Evolutionary conservation across 1,140 invertebrate genomes (phyloP), one percentile per base, ranked within the genome.

Genomic region (Lepeophtheirus salmonis): DNA sequence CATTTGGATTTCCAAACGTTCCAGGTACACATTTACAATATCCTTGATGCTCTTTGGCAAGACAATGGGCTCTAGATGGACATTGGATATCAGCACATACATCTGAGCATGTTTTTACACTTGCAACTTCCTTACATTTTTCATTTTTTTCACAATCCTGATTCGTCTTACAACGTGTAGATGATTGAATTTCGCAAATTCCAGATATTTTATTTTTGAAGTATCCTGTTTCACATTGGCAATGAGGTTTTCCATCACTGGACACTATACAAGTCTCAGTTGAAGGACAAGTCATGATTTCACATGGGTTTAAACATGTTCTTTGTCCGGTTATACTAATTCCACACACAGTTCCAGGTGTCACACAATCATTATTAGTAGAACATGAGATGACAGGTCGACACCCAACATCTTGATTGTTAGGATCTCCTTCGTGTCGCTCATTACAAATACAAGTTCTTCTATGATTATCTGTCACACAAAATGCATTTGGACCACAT

Each of bases 401-500:
- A 66, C 86, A 89, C 2, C 86, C 85, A 6, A 78, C 72, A 41
- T 77, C 72, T 14, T 86, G 71, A 70, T 89, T 82, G 64, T 77
- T 80, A 0, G 87, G 83, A 70, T 86, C 84, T 10, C 86, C 87
- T 17, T 74, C 70, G 67, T 81, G 87, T 0, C 83, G 83, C 61
- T 86, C 80, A 20, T 80, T 72, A 69, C 88, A 92, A 50, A 89
- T 78, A 68, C 88, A 92, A 10, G 83, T 79, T 1, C 86, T 85
- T 48, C 82, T 76, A 69, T 89, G 86, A 66, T 84, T 81, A 59
- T 84, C 78, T 18, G 82, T 79, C 0, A 89, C 76, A 67, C 88
- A 92, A 0, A 89, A 70, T 2, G 87, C 86, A 70, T 90, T 90
- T 0, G 87, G 86, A 13, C 88, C 88, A 69, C 88, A 91, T 66